Evolutionary conservation across 2,113 vertebrate species (phyloP).

Genomic region (Coryphaenoides rupestris): DNA sequence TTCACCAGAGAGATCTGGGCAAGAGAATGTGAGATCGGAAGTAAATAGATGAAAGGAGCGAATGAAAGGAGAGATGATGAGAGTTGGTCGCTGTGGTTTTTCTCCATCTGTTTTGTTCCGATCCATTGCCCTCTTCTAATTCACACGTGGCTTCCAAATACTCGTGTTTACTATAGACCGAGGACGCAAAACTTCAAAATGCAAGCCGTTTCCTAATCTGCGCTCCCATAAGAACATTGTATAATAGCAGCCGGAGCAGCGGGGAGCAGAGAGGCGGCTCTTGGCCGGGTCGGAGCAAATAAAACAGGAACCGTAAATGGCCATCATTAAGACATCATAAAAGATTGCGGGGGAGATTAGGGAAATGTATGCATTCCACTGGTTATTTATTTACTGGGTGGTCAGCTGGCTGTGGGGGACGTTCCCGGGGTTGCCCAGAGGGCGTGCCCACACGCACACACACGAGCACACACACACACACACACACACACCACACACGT

Average conservation of each 20-base stretch:
- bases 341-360: constrained; percentile 44
- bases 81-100: constrained; percentile 32
- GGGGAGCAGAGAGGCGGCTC: constrained; percentile 1
- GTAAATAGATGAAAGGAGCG: neutral
- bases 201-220: constrained; percentile 19
- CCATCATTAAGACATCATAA: constrained; percentile 55
- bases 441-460: neutral
- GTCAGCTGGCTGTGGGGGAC: constrained; percentile 59
- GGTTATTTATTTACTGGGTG: constrained; percentile 72
- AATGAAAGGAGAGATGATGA: constrained; percentile 14
- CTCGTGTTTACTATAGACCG: constrained; percentile 20
- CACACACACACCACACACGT: neutral
- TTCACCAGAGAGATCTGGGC: constrained; percentile 2
- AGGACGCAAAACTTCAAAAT: constrained; percentile 1
- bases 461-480: neutral
- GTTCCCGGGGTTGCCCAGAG: no score
- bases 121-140: constrained; percentile 17
- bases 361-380: constrained; percentile 51
- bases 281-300: constrained; percentile 23
- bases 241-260: constrained; percentile 12
- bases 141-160: constrained; percentile 20
- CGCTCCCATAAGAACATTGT: constrained; percentile 44
- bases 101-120: constrained; percentile 28
- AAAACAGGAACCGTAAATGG: constrained; percentile 11
- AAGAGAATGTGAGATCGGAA: neutral